Evolutionary conservation across 2,113 vertebrate genomes (phyloP).

Genomic region (Upupa epops): DNA sequence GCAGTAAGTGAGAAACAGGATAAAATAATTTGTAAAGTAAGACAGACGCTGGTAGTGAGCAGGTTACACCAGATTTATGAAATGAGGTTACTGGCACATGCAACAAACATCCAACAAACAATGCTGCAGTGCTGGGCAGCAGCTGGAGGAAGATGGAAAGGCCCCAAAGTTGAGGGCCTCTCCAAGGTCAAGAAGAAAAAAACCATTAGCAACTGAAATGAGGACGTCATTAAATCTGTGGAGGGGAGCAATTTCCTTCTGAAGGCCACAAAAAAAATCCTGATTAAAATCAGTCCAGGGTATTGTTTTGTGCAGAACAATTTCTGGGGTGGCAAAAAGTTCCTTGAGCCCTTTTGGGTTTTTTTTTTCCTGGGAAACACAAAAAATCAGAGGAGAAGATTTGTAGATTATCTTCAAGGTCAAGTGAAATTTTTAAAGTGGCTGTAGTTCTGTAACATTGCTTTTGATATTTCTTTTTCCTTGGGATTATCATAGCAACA

Average conservation of each 20-base stretch:
- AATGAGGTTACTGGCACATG: not conserved
- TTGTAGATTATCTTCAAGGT: not conserved
- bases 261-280: not conserved
- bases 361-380: not conserved
- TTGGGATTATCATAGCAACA: not conserved
- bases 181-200: not conserved
- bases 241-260: conserved; percentile 10
- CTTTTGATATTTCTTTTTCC: not conserved
- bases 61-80: fast-evolving
- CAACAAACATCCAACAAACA: not conserved
- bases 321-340: not conserved
- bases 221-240: not conserved
- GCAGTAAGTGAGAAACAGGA: not conserved
- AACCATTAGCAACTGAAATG: not conserved
- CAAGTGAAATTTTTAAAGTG: not conserved
- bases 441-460: not conserved
- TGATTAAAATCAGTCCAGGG: conserved; percentile 29
- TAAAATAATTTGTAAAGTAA: not conserved
- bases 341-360: not conserved
- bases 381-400: not conserved
- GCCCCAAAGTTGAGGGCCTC: not conserved
- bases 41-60: not conserved
- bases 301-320: conserved; percentile 29
- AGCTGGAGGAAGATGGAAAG: not conserved
- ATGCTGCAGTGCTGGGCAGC: not conserved